Evolutionary conservation across 2,797 vertebrate genomes (phyloP).

Genomic region (Parotocinclus haroldoi): DNA sequence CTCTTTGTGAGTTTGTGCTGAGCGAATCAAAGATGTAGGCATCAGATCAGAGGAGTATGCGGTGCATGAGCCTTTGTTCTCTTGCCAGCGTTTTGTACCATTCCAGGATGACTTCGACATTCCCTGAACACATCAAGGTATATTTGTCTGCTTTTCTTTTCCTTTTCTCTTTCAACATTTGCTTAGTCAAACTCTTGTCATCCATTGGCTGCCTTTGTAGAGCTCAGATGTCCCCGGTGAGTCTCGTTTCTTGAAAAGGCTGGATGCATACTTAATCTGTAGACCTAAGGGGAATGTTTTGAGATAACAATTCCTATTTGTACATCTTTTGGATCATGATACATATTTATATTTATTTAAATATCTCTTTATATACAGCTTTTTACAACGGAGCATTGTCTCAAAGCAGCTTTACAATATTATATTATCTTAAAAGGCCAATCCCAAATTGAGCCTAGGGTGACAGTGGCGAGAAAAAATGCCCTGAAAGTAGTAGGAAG

Average conservation of each 20-base stretch:
- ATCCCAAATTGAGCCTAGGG: too few species aligned
- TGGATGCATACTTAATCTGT: slow-evolving; percentile 11
- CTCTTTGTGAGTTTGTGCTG: slow-evolving; percentile 11
- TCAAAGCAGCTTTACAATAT: too few species aligned
- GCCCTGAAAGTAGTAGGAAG: too few species aligned
- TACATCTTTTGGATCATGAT: background rate
- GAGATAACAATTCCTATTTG: slow-evolving; percentile 18
- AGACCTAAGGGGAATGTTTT: slow-evolving; percentile 22
- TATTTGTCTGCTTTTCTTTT: slow-evolving; percentile 27
- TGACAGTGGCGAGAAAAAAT: too few species aligned
- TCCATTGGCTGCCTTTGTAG: slow-evolving; percentile 28
- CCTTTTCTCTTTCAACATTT: slow-evolving; percentile 14
- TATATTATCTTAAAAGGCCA: too few species aligned
- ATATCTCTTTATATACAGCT: too few species aligned
- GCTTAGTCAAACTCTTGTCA: slow-evolving; percentile 20
- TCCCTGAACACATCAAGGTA: slow-evolving; percentile 38
- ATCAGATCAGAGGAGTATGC: slow-evolving; percentile 29
- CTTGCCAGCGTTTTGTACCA: background rate
- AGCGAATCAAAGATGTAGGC: slow-evolving; percentile 41
- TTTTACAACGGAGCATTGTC: too few species aligned
- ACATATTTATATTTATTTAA: too few species aligned
- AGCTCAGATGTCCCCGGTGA: slow-evolving; percentile 28
- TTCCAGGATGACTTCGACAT: slow-evolving; percentile 21
- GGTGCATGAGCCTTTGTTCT: slow-evolving; percentile 2
- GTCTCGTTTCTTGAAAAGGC: slow-evolving; percentile 30